Base-by-base conservation (phyloP, 2,888 invertebrate genomes). In the Stenichneumon culpator region DNA sequence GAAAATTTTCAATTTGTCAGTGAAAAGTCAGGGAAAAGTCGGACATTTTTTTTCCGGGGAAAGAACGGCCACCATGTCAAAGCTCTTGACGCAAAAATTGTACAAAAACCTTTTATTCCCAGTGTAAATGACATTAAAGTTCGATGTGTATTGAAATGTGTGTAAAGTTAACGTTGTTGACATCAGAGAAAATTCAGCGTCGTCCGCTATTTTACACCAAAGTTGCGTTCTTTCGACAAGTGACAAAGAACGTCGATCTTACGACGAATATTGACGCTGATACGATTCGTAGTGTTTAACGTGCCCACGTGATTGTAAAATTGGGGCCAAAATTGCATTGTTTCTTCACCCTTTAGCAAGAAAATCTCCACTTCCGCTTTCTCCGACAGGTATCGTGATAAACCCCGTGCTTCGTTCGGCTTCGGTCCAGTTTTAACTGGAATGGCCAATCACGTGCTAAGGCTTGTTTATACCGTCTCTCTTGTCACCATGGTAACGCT, bases 71-170 rank as follows among this genome's bases (percentile, higher is more conserved):
- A n/a, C n/a, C n/a, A n/a, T n/a, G n/a, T n/a, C n/a, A n/a, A 25
- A 44, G 1, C 28, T 78, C 39, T 32, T n/a, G 50, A 44, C 81
- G 44, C 69, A 69, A 52, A 73, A 68, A 75, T 77, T 82, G 79
- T 85, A 85, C 79, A 80, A 32, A 67, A 50, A 14, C 54, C 39
- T 79, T 69, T 14, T 11, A 65, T 65, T n/a, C 69, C 65, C 11
- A 36, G 73, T 67, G 65, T 77, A 67, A 67, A 67, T 67, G 63
- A 32, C 54, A 19, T 65, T 63, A 68, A 36, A 57, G 28, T n/a
- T 63, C 60, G 28, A 16, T 63, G 63, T 63, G 36, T n/a, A 52
- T 39, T 47, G 16, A 52, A 19, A 32, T 32, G 32, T 32, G 63
- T 28, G n/a, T 9, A 16, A 28, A 16, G n/a, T 32, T 16, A 32